Evolutionary conservation across 2,113 vertebrate species (phyloP), one percentile per base, ranked within the genome.

Genomic region (Aldabrachelys gigantea): DNA sequence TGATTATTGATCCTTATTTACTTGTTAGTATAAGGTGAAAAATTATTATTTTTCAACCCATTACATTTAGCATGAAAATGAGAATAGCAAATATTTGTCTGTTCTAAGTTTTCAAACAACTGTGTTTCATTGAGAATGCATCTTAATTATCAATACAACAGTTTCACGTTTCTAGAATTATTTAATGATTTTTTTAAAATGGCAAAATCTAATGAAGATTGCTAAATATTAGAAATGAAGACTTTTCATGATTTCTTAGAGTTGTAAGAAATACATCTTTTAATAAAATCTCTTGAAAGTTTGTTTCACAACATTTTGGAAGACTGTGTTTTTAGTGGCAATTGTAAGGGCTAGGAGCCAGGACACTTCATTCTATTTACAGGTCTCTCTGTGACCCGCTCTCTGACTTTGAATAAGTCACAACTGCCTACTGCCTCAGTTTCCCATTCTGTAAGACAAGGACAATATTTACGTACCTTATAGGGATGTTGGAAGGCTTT

Each of bases 401-500:
- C 87, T 80, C 90, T 59, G 35, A 89, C 90, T 96, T 88, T 92
- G 49, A n/a, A 35, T 76, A 91, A 94, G 79, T 78, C 62, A 35
- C 31, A 65, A 35, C 62, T 65, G 31, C 83, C 62, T 90, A 96
- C 91, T 86, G 93, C 88, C 87, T 47, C 62, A 31, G 7, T 93
- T 94, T 81, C 72, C 88, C 87, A 53, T 94, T 94, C 90, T 11
- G 29, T 14, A 65, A 65, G 62, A 35, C 62, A 65, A 31, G 29
- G 44, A 85, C 91, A 89, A 65, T 82, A 80, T 79, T 91, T 35
- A 88, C 88, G 78, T 92, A 76, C 72, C 62, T 95, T 90, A 88
- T 6, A 92, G 90, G 89, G 89, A 96, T 91, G 93, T 92, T 95
- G 53, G 87, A 95, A 94, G 82, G 94, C 90, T 96, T 96, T 96